Evolutionary conservation across 35 echinoderm and acorn worm genomes (phyloP), one percentile per base, ranked within the genome.

Genomic region (Acanthaster planci): DNA sequence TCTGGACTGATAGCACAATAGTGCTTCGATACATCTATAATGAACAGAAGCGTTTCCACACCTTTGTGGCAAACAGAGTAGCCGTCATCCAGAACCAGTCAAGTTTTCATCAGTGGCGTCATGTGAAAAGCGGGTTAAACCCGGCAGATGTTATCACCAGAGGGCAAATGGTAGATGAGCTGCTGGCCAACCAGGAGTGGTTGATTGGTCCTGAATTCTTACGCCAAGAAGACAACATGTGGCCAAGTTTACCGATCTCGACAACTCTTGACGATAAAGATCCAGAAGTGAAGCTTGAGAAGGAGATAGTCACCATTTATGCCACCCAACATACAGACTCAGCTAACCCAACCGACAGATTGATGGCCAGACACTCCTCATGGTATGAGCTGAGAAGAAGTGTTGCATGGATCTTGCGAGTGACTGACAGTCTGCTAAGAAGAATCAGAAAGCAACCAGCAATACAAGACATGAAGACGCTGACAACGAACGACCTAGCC

Each of bases 61-160:
- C 87, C n/a, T 93, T 93, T 82, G 82, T 93, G 10, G 87, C 80
- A 3, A 93, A 89, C 52, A 37, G 64, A n/a, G n/a, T n/a, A n/a
- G n/a, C n/a, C n/a, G n/a, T n/a, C n/a, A n/a, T n/a, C n/a, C n/a
- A n/a, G n/a, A 55, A 79, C 89, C 34, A 77, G 4, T 94, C 92
- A 35, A 22, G 37, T 72, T 77, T 52, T 0, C 26, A 51, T 14
- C 83, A 93, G 50, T 94, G 87, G 92, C 37, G 78, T 19, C 88
- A 94, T 84, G 87, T 94, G 5, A 51, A 51, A 30, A 53, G 82
- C 18, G 53, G 76, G 75, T 50, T 72, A 22, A 94, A 94, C 52
- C 64, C 78, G 6, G 92, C 92, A 39, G 92, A 94, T 57, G 85
- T 67, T 19, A 54, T 84, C 37, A 80, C 83, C 21, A 83, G 87